Base-by-base conservation (phyloP, 1,140 invertebrate genomes). In the Parapsyche elsis region DNA sequence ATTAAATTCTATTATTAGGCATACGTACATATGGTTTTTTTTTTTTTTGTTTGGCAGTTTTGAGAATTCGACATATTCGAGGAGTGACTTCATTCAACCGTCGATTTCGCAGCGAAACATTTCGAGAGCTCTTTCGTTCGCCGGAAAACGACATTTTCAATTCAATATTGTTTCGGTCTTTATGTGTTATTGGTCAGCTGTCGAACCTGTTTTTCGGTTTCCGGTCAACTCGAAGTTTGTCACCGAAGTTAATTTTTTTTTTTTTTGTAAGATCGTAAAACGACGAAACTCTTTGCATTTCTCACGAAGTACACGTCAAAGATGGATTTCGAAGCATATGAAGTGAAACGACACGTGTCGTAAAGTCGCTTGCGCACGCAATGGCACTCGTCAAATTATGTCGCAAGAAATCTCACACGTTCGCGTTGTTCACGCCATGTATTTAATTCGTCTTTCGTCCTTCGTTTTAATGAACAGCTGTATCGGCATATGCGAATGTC, bases 201-300 rank as follows among this genome's bases (percentile, higher is more conserved):
- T 78, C 76, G 71, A 81, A 81, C 80, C 80, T 74, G 80, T 81
- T 81, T 38, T 21, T 38, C 80, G 59, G 76, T 81, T 81, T 81
- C 80, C 80, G 80, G 80, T 78, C 76, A 75, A 78, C 70, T 76
- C 61, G 71, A 9, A 0, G 53, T 23, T 24, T 77, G 30, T 49
- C 71, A 67, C 7, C 16, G 49, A 53, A 46, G 12, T 7, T 46
- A 46, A 46, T 46, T 7, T 46, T 7, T 53, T 14, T 53, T 14
- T 53, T 14, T 53, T 16, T 53, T 10, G 49, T 53, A 53, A 53
- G 16, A 53, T 53, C 16, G 16, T 53, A 14, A 14, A 53, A 14
- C 10, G 10, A 53, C 49, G 49, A 14, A 53, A 5, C 16, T 53
- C 16, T 14, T 53, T 53, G 49, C 10, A 53, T 14, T 53, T 53